Evolutionary conservation across 2,797 vertebrate genomes (phyloP).

Genomic region (Lateolabrax maculatus): DNA sequence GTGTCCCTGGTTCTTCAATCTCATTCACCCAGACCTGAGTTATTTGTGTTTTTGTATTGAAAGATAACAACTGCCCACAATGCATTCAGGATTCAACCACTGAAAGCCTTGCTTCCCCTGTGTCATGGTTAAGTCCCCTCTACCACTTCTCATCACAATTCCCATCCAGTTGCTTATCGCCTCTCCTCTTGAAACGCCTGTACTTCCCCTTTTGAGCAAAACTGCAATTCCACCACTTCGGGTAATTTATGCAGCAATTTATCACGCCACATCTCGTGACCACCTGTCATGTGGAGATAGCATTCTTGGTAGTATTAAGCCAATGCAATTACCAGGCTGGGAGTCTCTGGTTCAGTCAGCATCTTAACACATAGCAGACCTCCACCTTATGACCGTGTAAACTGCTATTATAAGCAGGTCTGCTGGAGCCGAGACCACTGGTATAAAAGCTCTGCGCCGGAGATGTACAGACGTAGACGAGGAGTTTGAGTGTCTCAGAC

Average conservation of each 20-base stretch:
- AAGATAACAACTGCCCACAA: constrained; percentile 74
- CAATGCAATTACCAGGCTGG: constrained; percentile 72
- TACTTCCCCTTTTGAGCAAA: constrained; percentile 58
- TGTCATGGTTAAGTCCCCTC: constrained; percentile 56
- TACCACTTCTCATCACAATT: constrained; percentile 58
- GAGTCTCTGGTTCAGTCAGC: constrained; percentile 69
- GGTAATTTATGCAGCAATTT: constrained; percentile 76
- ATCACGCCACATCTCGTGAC: constrained; percentile 76
- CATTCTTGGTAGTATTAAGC: constrained; percentile 66
- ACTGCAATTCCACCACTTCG: constrained; percentile 55
- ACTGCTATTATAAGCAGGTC: constrained; percentile 41
- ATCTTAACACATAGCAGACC: constrained; percentile 55
- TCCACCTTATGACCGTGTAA: constrained; percentile 50
- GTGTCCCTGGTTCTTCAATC: constrained; percentile 72
- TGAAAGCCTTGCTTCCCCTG: constrained; percentile 42
- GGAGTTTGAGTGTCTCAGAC: constrained; percentile 47
- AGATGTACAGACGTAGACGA: constrained; percentile 13
- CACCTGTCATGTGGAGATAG: constrained; percentile 80
- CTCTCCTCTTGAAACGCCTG: constrained; percentile 36
- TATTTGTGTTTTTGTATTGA: constrained; percentile 72
- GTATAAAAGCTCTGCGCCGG: constrained; percentile 17
- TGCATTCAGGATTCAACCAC: constrained; percentile 55
- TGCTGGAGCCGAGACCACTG: constrained; percentile 25
- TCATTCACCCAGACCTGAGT: constrained; percentile 71
- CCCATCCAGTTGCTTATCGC: constrained; percentile 67